These are phyloP conservation scores for Metridium senile DNA, from an alignment of 92 coral and sea anemone genomes.

Conservation along the genomic window DNA sequence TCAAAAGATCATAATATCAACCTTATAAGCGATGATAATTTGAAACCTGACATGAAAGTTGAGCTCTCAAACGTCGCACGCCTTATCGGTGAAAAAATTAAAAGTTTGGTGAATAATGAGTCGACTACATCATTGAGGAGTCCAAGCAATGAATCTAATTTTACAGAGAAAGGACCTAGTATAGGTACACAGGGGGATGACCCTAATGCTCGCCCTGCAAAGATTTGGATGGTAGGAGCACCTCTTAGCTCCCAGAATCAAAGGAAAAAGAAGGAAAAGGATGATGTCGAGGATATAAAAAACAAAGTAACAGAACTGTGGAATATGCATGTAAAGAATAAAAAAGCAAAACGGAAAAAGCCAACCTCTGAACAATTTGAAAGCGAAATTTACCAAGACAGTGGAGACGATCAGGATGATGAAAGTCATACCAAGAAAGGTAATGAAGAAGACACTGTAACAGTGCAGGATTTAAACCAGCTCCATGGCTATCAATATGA, in stretches of 20 bases:
- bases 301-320: slow-evolving; percentile 25
- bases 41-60: slow-evolving; percentile 33
- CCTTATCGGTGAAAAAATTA: slow-evolving; percentile 27
- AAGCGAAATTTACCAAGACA: slow-evolving; percentile 16
- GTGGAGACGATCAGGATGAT: neutral
- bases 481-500: slow-evolving; percentile 19
- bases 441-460: neutral
- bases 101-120: slow-evolving; percentile 4
- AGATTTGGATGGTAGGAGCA: slow-evolving; percentile 17
- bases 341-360: slow-evolving; percentile 4
- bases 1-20: neutral
- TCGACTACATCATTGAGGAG: neutral
- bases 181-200: neutral
- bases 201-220: slow-evolving; percentile 25
- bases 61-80: slow-evolving; percentile 35
- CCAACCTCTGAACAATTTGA: neutral
- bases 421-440: neutral
- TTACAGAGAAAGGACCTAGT: neutral
- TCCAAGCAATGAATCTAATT: neutral
- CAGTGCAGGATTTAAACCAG: slow-evolving; percentile 8
- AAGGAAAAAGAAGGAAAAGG: slow-evolving; percentile 3
- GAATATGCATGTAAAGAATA: slow-evolving; percentile 14
- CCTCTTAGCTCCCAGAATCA: neutral
- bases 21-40: slow-evolving; percentile 17
- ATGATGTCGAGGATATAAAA: slow-evolving; percentile 16